These are phyloP conservation scores for Sphenodon punctatus DNA, from an alignment of 2,797 vertebrate genomes.

Conservation along the genomic window DNA sequence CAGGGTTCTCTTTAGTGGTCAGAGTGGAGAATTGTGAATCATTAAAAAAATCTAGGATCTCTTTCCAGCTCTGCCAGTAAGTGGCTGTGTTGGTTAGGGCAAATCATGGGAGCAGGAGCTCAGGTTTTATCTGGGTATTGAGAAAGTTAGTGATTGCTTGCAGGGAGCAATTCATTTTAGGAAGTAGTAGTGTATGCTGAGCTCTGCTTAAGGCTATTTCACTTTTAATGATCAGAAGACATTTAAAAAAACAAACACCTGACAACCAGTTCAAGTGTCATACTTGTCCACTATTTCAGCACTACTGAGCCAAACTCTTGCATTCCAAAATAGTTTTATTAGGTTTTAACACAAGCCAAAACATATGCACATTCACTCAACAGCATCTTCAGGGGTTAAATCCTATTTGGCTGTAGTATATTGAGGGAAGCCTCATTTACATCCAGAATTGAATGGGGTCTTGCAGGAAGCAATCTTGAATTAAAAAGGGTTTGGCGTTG, in stretches of 20 bases:
- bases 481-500: no score
- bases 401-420: no score
- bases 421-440: no score
- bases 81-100: constrained; percentile 1
- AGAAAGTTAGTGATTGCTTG: no score
- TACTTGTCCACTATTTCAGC: constrained; percentile 48
- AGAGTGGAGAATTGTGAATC: not conserved
- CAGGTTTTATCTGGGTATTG: constrained; percentile 25
- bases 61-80: not conserved
- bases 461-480: no score
- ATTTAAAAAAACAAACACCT: constrained; percentile 62
- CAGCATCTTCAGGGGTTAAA: constrained; percentile 25
- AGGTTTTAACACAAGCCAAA: constrained; percentile 56
- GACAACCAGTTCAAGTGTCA: constrained; percentile 20
- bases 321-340: constrained; percentile 57
- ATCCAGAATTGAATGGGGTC: no score
- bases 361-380: constrained; percentile 50
- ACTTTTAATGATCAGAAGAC: constrained; percentile 64
- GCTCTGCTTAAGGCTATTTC: not conserved
- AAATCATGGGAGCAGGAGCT: constrained; percentile 13
- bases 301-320: constrained; percentile 45
- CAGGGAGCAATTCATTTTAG: constrained; percentile 31
- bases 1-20: not conserved
- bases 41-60: not conserved
- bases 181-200: no score